A percentile compares a stretch with the other conserved stretches of the same genome.
These are phyloP conservation scores for Cettia cetti DNA, from an alignment of 2,113 vertebrate species.

Conservation along the genomic window DNA sequence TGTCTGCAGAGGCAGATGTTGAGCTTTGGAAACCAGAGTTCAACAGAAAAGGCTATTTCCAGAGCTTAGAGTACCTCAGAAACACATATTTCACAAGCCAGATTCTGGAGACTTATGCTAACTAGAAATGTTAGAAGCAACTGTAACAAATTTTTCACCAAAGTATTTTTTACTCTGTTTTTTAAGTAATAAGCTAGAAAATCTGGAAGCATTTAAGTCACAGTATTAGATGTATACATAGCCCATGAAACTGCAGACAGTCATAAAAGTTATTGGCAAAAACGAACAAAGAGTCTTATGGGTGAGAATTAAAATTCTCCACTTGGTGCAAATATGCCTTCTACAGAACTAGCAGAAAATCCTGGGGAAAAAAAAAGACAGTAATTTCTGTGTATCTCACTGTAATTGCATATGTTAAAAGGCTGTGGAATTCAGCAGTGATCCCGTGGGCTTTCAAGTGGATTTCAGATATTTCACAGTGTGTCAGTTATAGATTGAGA, in stretches of 20 bases:
- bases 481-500: conserved; percentile 55
- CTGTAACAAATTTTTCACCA: not conserved
- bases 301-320: conserved; percentile 18
- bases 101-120: not conserved
- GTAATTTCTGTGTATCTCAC: conserved; percentile 17
- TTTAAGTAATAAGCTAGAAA: not conserved
- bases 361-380: not conserved
- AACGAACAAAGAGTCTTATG: not conserved
- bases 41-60: not conserved
- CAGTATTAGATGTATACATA: not conserved
- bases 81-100: not conserved
- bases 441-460: conserved; percentile 42
- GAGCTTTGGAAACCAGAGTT: not conserved
- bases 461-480: conserved; percentile 52
- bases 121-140: not conserved
- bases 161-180: not conserved
- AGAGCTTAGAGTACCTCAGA: not conserved
- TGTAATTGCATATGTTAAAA: conserved; percentile 42
- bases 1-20: not conserved
- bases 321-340: conserved; percentile 5
- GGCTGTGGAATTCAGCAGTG: conserved; percentile 26
- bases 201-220: conserved; percentile 10
- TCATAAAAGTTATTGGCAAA: not conserved
- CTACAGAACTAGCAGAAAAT: not conserved
- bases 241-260: conserved; percentile 3